phyloP scores from a whole-genome alignment of 2,888 invertebrate genomes.

The Scaptodrosophila latifasciaeformis region DNA sequence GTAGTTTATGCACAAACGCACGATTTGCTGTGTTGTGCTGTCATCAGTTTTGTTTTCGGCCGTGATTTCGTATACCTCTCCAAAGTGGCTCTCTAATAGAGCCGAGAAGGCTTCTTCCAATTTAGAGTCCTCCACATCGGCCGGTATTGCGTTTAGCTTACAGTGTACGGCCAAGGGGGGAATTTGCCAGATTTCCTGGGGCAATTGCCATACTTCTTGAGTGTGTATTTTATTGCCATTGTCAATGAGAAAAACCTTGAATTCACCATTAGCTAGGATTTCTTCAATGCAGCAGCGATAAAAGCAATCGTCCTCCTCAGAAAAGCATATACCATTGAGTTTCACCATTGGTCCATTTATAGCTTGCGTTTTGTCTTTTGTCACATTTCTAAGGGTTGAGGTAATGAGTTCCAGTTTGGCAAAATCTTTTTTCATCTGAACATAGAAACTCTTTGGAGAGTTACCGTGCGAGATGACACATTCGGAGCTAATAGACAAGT shows the following conservation, averaged over 20 bases:
- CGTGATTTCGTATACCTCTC: constrained; percentile 79
- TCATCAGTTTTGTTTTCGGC: constrained; percentile 74
- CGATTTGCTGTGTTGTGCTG: constrained; percentile 76
- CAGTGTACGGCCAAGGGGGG: constrained; percentile 62
- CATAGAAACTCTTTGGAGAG: constrained; percentile 83
- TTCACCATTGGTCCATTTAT: constrained; percentile 23
- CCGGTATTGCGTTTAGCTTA: constrained; percentile 53
- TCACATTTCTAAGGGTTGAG: constrained; percentile 54
- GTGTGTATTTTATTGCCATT: constrained; percentile 79
- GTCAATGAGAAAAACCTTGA: constrained; percentile 83
- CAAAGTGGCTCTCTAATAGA: constrained; percentile 77
- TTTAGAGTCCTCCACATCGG: constrained; percentile 40
- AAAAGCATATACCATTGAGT: constrained; percentile 46
- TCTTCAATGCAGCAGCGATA: constrained; percentile 83
- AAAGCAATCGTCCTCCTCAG: constrained; percentile 85
- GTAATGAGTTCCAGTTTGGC: constrained; percentile 58
- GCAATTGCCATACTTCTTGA: constrained; percentile 77
- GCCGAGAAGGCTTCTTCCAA: constrained; percentile 69
- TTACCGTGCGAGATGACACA: constrained; percentile 82
- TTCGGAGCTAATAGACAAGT: constrained; percentile 32
- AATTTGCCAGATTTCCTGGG: constrained; percentile 77
- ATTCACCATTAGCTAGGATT: constrained; percentile 83
- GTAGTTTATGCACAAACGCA: constrained; percentile 79
- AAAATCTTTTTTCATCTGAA: constrained; percentile 78
- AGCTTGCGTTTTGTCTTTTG: constrained; percentile 36